Percentiles rank a stretch among this genome's conserved stretches.
These are phyloP conservation scores for Chauna torquata DNA, from an alignment of 2,113 vertebrate species.

Conservation along the genomic window DNA sequence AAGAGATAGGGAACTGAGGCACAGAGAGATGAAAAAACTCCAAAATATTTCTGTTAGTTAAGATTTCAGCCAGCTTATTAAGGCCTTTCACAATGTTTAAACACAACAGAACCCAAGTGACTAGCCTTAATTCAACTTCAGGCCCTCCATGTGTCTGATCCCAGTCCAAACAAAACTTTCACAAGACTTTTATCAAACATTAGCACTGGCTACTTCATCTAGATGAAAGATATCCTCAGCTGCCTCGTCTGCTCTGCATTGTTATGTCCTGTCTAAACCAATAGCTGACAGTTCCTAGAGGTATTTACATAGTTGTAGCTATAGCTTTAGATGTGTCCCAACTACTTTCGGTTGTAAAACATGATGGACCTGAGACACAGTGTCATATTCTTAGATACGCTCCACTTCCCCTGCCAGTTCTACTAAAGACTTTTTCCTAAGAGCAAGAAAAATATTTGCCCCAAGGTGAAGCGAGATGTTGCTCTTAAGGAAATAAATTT, in stretches of 20 bases:
- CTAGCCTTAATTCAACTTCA: background rate
- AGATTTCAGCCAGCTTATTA: constrained; percentile 26
- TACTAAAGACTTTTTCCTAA: constrained; percentile 39
- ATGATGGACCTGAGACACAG: constrained; percentile 58
- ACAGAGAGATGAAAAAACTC: background rate
- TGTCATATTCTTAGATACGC: constrained; percentile 53
- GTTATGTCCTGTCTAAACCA: constrained; percentile 40
- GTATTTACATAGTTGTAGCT: constrained; percentile 51
- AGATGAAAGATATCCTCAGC: background rate
- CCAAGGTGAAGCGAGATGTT: constrained; percentile 6
- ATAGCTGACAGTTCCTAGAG: constrained; percentile 32
- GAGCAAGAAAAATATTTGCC: constrained; percentile 58
- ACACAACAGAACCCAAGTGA: background rate
- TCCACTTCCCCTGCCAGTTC: constrained; percentile 60
- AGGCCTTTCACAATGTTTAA: background rate
- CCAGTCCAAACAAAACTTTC: background rate
- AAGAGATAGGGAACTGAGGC: background rate
- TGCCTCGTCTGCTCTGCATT: constrained; percentile 9
- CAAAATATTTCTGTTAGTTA: constrained; percentile 1
- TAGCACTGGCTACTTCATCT: background rate
- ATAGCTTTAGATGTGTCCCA: constrained; percentile 62
- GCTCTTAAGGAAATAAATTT: constrained; percentile 54
- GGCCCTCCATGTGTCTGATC: background rate
- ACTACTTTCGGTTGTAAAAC: constrained; percentile 59
- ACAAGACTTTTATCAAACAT: constrained; percentile 4